Percentiles rank a stretch among this genome's conserved stretches.
phyloP scores from a whole-genome alignment of 2,797 vertebrate genomes.

The Micropoecilia bifurca region DNA sequence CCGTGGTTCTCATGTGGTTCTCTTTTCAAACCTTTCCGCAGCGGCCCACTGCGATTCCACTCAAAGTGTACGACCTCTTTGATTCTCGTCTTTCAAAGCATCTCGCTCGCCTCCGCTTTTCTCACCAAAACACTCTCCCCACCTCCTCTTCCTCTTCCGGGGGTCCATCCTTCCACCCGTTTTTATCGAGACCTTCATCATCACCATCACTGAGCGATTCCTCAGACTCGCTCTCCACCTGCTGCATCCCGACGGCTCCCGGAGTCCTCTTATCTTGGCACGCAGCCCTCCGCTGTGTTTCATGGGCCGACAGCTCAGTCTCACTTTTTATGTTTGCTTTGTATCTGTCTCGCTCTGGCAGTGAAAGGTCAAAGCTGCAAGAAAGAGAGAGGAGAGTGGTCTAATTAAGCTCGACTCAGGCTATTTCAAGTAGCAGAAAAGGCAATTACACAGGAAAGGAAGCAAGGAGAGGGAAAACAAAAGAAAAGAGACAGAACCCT shows the following conservation, averaged over 20 bases:
- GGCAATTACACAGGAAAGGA: background rate
- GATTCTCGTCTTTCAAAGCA: slow-evolving; percentile 10
- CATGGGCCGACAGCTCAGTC: slow-evolving; percentile 16
- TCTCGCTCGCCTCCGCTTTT: slow-evolving; percentile 8
- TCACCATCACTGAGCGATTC: slow-evolving; percentile 15
- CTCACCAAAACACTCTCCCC: slow-evolving; percentile 1
- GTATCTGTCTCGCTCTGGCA: slow-evolving; percentile 8
- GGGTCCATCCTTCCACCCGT: slow-evolving; percentile 21
- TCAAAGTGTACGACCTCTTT: slow-evolving; percentile 25
- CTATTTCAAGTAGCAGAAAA: slow-evolving; percentile 6
- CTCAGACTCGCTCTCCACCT: slow-evolving; percentile 22
- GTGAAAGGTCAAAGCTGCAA: background rate
- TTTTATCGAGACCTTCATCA: slow-evolving; percentile 22
- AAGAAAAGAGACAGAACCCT: background rate
- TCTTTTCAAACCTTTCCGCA: slow-evolving; percentile 25
- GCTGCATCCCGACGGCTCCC: slow-evolving; percentile 29
- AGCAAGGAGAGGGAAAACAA: background rate
- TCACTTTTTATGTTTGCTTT: slow-evolving; percentile 12
- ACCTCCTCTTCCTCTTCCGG: slow-evolving; percentile 4
- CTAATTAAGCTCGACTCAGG: slow-evolving; percentile 14
- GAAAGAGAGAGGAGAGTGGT: background rate
- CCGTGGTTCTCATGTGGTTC: slow-evolving; percentile 19
- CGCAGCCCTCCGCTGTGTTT: slow-evolving; percentile 32
- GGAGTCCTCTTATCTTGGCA: slow-evolving; percentile 25
- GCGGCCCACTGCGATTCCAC: slow-evolving; percentile 21